A percentile compares a stretch with the other conserved stretches of the same genome.
phyloP scores from a whole-genome alignment of 1,140 invertebrate genomes.

The Drosophila pseudoananassae region DNA sequence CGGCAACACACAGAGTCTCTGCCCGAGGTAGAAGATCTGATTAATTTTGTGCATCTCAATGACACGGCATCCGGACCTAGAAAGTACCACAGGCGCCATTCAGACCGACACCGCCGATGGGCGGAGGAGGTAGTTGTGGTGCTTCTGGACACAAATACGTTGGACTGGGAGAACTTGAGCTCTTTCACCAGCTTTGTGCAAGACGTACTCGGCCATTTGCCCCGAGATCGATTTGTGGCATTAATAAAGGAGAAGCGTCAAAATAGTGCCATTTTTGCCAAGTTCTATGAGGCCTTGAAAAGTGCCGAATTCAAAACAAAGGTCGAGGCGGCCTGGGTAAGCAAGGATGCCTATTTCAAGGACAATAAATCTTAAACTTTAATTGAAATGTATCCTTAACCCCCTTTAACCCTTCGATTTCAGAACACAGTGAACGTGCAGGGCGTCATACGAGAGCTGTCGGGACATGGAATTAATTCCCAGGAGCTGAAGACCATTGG shows the following conservation, averaged over 20 bases:
- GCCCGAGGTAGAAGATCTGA: slow-evolving; percentile 68
- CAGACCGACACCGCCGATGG: background rate
- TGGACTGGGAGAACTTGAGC: background rate
- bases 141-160: background rate
- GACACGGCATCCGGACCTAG: slow-evolving; percentile 21
- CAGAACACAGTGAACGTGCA: slow-evolving; percentile 58
- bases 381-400: background rate
- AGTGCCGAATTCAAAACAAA: slow-evolving; percentile 57
- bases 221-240: slow-evolving; percentile 56
- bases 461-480: slow-evolving; percentile 57
- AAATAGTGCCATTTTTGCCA: slow-evolving; percentile 51
- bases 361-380: background rate
- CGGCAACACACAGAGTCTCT: slow-evolving; percentile 46
- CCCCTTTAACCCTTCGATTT: slow-evolving; percentile 7
- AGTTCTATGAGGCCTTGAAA: slow-evolving; percentile 68
- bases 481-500: slow-evolving; percentile 58
- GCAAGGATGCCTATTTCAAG: background rate
- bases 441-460: slow-evolving; percentile 52
- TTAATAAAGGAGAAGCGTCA: slow-evolving; percentile 66
- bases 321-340: slow-evolving; percentile 66
- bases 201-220: slow-evolving; percentile 61
- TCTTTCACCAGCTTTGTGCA: slow-evolving; percentile 64
- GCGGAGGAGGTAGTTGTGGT: background rate
- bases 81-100: background rate
- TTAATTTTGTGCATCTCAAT: slow-evolving; percentile 71